Evolutionary conservation across 2,113 vertebrate species (phyloP), one percentile per base, ranked within the genome.

Genomic region (Chrysemys picta): DNA sequence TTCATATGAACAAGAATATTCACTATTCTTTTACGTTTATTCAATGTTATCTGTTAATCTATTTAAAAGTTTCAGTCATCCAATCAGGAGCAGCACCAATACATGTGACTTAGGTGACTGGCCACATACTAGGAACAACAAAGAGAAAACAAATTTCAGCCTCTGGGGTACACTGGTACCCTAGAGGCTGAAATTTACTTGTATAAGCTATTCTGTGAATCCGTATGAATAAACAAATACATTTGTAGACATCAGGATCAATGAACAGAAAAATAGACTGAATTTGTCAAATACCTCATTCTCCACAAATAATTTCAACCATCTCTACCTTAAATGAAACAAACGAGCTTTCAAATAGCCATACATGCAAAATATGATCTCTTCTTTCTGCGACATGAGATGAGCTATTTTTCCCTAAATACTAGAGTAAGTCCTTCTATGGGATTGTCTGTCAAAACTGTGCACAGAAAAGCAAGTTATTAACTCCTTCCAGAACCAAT

Each of bases 241-340:
- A 54, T 90, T 89, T 72, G 89, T 96, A 89, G 95, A 97, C 96
- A 95, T 93, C 95, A 94, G 6, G 0, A 94, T 85, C 93, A 95
- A 97, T 96, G 82, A 92, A 80, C 75, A 85, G 91, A 96, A 97
- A 93, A 95, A 89, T 76, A 69, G 96, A 82, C 79, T 94, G 94
- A 92, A 96, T 95, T 95, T 96, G 95, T 96, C 95, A 96, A 95
- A 96, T 96, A 97, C 82, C 88, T 97, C 95, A 95, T 97, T 95
- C 96, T 96, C 84, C 90, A 95, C 89, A 93, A 95, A 93, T 96
- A 96, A 95, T 49, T 95, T 72, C 96, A 97, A 90, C 92, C 93
- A 93, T 95, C 91, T 95, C 86, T 35, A 57, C 53, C n/a, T 82
- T 96, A 96, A 95, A 90, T 93, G 54, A 84, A 81, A 97, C 79